Evolutionary conservation across 2,888 invertebrate species (phyloP), one percentile per base, ranked within the genome.

Genomic region (Volucella bombylans): DNA sequence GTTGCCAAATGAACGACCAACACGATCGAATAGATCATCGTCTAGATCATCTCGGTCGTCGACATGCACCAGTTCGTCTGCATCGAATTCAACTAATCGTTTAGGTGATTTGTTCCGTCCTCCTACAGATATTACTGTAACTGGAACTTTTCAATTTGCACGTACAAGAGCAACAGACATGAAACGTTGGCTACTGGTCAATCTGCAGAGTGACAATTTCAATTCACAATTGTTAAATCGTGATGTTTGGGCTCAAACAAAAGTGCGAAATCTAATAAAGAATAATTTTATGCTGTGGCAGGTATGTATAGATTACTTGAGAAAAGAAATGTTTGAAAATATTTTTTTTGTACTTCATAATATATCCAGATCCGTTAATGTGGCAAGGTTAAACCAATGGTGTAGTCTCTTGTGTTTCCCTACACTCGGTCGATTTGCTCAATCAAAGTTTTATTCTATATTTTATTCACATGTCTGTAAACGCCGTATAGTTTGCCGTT

Each of bases 271-370:
- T 72, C 90, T 95, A 74, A 91, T 95, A 23, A 92, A 93, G 59
- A 93, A 94, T 71, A 93, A 94, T 89, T 96, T 95, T 89, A 90
- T 95, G 14, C 93, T 95, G 87, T 95, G 94, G 94, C 95, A 96
- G 93, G 94, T 94, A 87, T 69, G 71, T 52, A 12, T 43, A 11
- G 39, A 87, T 87, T 45, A 15, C 23, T 54, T 12, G 50, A 71
- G 31, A 1, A 31, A 31, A 31, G 0, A 31, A 31, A 31, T 31
- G 31, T 6, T 31, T 31, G 6, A 31, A 4, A 1, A 0, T 31
- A 0, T 31, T 31, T 23, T 31, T 31, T 31, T 31, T 31, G 31
- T 31, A 0, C 6, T 31, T 31, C 31, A 6, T 31, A 31, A 6
- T 6, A 31, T 31, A 31, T 31, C 31, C 2, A 23, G 3, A 23